Evolutionary conservation across 2,797 vertebrate species (phyloP), one percentile per base, ranked within the genome.

Genomic region (Cygnus olor): DNA sequence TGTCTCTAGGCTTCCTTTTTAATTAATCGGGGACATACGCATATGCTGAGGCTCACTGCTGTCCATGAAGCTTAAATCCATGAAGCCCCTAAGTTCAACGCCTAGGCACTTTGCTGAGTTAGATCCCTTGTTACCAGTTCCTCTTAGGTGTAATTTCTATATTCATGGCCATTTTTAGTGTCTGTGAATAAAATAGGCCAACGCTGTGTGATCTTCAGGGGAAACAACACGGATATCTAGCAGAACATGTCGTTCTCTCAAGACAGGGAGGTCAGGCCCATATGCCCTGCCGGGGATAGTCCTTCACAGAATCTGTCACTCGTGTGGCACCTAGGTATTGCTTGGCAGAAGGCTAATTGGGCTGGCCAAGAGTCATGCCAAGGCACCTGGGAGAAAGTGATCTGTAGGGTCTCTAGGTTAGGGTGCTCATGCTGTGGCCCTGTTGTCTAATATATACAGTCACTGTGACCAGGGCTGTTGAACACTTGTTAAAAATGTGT

Each of bases 251-350:
- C 7, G 38, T 63, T 77, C 30, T 49, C 21, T 60, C 13, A 8
- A 14, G 44, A 13, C 11, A 21, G 24, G 21, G 58, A 76, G 70
- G 51, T 20, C 10, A 44, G n/a, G 19, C 51, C 38, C 9, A 0
- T 7, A 16, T 0, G 8, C 6, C 32, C 34, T 47, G 0, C 18
- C 19, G 28, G 53, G 22, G n/a, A 1, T 21, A 56, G n/a, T 25
- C 10, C 45, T 28, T 28, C 8, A 1, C 0, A 1, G 49, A 27
- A 45, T 27, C 63, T 42, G 47, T 44, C 30, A 3, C 14, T 32
- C 0, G 0, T 54, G 3, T 10, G 11, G 17, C 6, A 4, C 54
- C 22, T 5, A 3, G 42, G 9, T 4, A 10, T 10, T 60, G 40
- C 2, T 8, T 16, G n/a, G 11, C 54, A 53, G 30, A 38, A 44